Percentiles rank a stretch among this genome's conserved stretches.
phyloP scores from a whole-genome alignment of 1,140 invertebrate genomes.

The Saccostrea glomerata region DNA sequence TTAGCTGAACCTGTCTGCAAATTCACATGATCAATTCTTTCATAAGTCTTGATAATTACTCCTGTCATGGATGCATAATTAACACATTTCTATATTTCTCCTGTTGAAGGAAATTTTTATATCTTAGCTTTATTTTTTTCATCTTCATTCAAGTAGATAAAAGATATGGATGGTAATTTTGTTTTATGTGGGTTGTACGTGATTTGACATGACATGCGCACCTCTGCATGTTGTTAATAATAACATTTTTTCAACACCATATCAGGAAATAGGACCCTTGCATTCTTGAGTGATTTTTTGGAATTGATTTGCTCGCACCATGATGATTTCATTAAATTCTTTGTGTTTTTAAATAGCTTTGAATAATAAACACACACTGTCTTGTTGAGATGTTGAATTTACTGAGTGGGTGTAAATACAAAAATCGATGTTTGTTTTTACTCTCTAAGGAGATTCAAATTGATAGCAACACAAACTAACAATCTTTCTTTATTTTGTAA shows the following conservation, averaged over 20 bases:
- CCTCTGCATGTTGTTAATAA: not conserved
- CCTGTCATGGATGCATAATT: not conserved
- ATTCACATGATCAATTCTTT: not conserved
- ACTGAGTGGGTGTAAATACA: too few species aligned
- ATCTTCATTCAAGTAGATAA: not conserved
- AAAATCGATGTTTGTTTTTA: too few species aligned
- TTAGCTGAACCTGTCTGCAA: slow-evolving; percentile 10
- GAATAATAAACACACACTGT: too few species aligned
- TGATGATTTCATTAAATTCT: too few species aligned
- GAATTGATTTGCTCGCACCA: too few species aligned
- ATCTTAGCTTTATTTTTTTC: not conserved
- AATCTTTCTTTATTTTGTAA: too few species aligned
- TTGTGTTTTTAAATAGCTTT: too few species aligned
- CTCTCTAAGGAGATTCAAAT: too few species aligned
- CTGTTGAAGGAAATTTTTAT: not conserved
- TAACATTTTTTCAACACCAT: not conserved
- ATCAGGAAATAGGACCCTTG: not conserved
- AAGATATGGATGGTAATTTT: not conserved
- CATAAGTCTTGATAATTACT: not conserved
- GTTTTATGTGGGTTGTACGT: slow-evolving; percentile 14
- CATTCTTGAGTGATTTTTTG: not conserved
- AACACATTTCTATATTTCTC: not conserved
- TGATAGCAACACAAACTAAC: too few species aligned
- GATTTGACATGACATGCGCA: not conserved
- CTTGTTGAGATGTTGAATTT: too few species aligned